These are phyloP conservation scores for Acanthosoma haemorrhoidale DNA, from an alignment of 2,888 invertebrate species.

Conservation along the genomic window DNA sequence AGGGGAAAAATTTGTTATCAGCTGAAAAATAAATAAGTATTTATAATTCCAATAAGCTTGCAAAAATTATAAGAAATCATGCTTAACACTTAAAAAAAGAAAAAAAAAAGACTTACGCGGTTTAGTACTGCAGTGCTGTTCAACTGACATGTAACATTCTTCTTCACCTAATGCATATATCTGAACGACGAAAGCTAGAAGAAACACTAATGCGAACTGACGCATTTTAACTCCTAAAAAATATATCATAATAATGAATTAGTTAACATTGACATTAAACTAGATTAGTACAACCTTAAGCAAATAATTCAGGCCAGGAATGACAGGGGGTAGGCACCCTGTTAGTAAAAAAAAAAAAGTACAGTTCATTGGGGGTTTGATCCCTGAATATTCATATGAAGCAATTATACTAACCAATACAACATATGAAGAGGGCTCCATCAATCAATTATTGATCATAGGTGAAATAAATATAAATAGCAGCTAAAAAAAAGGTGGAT, in stretches of 20 bases:
- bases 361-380: no score
- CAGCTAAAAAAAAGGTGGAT: no score
- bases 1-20: conserved; percentile 46
- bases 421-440: no score
- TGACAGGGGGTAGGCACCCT: no score
- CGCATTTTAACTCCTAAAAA: not conserved
- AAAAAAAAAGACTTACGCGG: not conserved
- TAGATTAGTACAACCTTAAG: no score
- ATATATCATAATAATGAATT: not conserved
- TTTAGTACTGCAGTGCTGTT: not conserved
- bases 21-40: not conserved
- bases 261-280: no score
- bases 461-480: no score
- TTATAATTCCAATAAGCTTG: conserved; percentile 52
- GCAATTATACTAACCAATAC: no score
- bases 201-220: not conserved
- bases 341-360: no score
- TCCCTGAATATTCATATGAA: no score
- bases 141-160: not conserved
- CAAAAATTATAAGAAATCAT: conserved; percentile 43
- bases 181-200: not conserved
- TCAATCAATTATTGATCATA: no score
- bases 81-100: not conserved
- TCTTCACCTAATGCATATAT: not conserved
- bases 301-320: no score